Conservation (phyloP, 2,797 vertebrate species). For the Premnoplex brunnescens region DNA sequence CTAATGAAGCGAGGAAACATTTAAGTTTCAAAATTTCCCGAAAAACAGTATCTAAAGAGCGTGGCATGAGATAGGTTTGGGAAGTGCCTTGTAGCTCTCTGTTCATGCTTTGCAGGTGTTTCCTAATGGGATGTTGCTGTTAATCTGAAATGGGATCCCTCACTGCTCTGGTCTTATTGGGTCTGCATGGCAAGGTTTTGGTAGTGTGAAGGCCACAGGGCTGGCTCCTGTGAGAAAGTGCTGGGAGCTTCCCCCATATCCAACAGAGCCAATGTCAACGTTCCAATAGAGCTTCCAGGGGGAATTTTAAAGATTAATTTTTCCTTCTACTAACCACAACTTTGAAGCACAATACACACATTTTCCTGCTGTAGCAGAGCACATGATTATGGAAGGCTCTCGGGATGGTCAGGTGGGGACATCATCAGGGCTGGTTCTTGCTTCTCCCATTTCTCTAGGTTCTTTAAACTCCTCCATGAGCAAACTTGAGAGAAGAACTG, state of each 20-base stretch:
- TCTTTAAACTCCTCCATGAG: not conserved
- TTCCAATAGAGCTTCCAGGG: not conserved
- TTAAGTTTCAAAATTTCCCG: not conserved
- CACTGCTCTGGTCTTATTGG: not conserved
- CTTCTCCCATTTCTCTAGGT: not conserved
- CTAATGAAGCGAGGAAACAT: slow-evolving; percentile 8
- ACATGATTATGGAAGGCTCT: not conserved
- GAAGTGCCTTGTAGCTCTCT: not conserved
- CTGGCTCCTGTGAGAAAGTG: not conserved
- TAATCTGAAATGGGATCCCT: not conserved
- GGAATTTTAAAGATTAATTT: not conserved
- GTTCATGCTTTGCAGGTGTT: not conserved
- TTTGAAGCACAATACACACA: not conserved
- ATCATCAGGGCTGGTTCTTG: not conserved
- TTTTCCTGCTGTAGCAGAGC: not conserved
- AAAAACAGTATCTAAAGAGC: not conserved
- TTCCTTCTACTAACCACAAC: not conserved
- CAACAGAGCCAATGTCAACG: not conserved
- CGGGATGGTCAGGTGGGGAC: not conserved
- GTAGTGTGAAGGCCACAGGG: not conserved
- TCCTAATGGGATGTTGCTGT: not conserved
- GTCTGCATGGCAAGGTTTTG: not conserved
- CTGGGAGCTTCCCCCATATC: not conserved
- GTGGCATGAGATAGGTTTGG: not conserved
- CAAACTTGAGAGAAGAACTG: not conserved